A percentile compares a stretch with the other conserved stretches of the same genome.
Conservation (phyloP, 1,140 invertebrate species). For the Drosophila bocki region DNA sequence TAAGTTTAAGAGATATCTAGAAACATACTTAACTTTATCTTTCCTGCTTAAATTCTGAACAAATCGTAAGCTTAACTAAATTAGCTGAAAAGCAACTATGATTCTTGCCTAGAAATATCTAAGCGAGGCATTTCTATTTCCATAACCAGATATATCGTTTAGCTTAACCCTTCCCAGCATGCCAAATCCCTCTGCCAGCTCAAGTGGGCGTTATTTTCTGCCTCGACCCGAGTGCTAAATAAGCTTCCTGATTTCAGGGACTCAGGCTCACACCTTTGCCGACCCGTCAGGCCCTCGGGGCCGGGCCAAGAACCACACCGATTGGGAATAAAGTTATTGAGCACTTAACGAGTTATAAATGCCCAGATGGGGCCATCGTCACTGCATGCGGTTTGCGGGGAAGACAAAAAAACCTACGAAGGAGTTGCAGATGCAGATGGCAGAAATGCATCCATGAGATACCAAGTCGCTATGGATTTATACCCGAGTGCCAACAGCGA, state of each 20-base stretch:
- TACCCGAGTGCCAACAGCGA: conserved; percentile 70
- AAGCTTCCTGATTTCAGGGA: conserved; percentile 48
- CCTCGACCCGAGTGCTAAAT: conserved; percentile 36
- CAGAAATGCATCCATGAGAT: conserved; percentile 60
- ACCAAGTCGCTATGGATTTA: conserved; percentile 58
- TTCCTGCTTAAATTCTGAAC: neutral
- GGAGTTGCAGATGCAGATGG: conserved; percentile 50
- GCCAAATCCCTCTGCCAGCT: conserved; percentile 6
- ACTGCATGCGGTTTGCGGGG: conserved; percentile 25
- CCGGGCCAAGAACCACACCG: conserved; percentile 14
- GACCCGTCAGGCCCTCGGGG: conserved; percentile 26
- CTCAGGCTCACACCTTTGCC: conserved; percentile 37
- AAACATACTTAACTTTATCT: too few relatives aligned
- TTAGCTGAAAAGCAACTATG: too few relatives aligned
- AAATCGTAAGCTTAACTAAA: neutral
- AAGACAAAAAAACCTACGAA: conserved; percentile 8
- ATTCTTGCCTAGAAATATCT: neutral
- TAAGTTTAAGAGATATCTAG: too few relatives aligned
- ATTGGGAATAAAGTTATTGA: conserved; percentile 73
- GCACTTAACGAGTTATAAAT: conserved; percentile 77
- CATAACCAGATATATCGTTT: neutral
- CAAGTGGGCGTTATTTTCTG: conserved; percentile 25
- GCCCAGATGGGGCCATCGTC: conserved; percentile 43
- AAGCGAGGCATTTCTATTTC: neutral
- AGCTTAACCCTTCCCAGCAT: neutral